Conservation (phyloP, 2,797 vertebrate genomes). For the Melanotaenia maccullochi region DNA sequence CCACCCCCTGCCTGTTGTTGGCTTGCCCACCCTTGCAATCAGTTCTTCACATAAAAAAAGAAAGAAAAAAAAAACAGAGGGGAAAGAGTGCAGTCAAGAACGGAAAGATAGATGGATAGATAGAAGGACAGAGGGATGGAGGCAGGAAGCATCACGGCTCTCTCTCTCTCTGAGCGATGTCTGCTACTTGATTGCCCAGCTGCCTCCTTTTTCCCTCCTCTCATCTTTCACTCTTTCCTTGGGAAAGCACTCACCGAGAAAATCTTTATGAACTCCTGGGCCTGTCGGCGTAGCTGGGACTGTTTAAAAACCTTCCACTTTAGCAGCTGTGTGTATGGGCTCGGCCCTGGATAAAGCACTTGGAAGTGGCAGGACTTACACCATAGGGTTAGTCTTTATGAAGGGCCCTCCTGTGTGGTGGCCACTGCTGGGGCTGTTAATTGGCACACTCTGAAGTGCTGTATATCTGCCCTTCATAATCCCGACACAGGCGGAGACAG, state of each 20-base stretch:
- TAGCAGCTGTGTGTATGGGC: constrained; percentile 82
- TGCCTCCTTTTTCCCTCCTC: constrained; percentile 45
- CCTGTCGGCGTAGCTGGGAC: constrained; percentile 69
- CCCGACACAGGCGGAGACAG: constrained; percentile 72
- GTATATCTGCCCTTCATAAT: constrained; percentile 84
- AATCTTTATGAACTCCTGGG: constrained; percentile 83
- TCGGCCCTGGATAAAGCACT: constrained; percentile 78
- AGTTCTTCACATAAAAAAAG: constrained; percentile 56
- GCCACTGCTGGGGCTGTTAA: constrained; percentile 82
- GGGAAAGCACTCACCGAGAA: constrained; percentile 80
- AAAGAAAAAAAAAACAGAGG: constrained; percentile 18
- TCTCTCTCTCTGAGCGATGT: constrained; percentile 69
- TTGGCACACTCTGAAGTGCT: constrained; percentile 83
- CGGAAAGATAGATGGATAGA: constrained; percentile 58
- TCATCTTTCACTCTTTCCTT: constrained; percentile 74
- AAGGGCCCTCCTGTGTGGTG: constrained; percentile 80
- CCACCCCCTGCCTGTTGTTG: constrained; percentile 74
- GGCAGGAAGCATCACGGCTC: constrained; percentile 52
- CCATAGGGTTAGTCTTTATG: constrained; percentile 82
- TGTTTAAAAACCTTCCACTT: constrained; percentile 81
- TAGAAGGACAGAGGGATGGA: constrained; percentile 50
- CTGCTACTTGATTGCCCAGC: constrained; percentile 73
- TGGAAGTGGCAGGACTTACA: constrained; percentile 78
- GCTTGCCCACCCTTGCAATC: constrained; percentile 67
- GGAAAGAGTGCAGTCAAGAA: constrained; percentile 57